Evolutionary conservation across 2,113 vertebrate genomes (phyloP).

Genomic region (Anolis sagrei): DNA sequence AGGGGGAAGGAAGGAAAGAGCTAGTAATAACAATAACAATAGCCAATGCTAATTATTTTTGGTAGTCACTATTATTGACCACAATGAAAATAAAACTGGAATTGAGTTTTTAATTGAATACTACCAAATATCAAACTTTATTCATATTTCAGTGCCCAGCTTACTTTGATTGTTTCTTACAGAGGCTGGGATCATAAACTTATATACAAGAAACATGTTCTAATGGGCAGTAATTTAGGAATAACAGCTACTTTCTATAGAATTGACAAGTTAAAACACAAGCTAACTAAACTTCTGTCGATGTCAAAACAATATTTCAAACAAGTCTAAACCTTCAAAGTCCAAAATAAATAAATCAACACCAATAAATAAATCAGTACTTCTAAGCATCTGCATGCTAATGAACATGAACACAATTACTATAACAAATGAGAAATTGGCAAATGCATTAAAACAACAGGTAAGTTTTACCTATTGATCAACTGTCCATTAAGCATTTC

Average conservation of each 20-base stretch:
- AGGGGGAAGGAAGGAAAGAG: too few relatives aligned
- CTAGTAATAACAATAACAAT: too few relatives aligned
- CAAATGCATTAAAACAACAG: slow-evolving; percentile 23
- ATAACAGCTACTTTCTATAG: neutral
- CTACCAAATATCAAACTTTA: too few relatives aligned
- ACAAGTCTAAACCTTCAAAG: slow-evolving; percentile 8
- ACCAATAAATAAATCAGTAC: slow-evolving; percentile 23
- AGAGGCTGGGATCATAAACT: too few relatives aligned
- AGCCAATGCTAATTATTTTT: too few relatives aligned
- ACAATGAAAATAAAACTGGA: too few relatives aligned
- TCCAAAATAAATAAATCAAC: neutral
- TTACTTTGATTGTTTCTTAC: too few relatives aligned
- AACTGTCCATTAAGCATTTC: neutral
- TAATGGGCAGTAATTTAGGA: neutral
- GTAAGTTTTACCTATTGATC: neutral
- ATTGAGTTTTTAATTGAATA: too few relatives aligned
- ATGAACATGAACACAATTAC: slow-evolving; percentile 32
- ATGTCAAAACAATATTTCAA: slow-evolving; percentile 13
- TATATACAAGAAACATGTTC: neutral
- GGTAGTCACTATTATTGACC: too few relatives aligned
- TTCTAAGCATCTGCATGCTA: slow-evolving; percentile 23
- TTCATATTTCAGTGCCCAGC: too few relatives aligned
- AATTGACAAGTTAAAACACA: neutral
- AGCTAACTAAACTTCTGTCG: neutral
- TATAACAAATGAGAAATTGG: slow-evolving; percentile 16